Base-by-base conservation (phyloP, 2,888 invertebrate genomes). In the Dexiosoma caninum region DNA sequence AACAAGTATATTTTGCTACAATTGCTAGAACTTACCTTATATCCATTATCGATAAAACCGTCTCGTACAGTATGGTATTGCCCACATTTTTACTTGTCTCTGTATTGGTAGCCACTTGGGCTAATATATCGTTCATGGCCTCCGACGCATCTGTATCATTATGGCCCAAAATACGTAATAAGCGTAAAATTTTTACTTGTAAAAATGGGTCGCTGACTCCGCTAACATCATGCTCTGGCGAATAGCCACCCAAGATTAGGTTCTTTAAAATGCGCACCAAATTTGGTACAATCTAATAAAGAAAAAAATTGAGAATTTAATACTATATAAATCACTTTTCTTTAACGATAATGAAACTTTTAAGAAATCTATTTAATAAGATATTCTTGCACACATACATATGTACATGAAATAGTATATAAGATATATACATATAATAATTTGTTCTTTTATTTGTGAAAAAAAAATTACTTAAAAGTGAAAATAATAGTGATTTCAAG, bases 61-160 rank as follows among this genome's bases (percentile, higher is more conserved):
- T 99, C 91, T 99, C 99, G 91, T 99, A 99, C n/a, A 99, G 92
- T 89, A 99, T 99, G 44, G 99, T 99, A 91, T 99, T 99, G 84
- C 99, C 99, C 23, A 99, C 99, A 91, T 99, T 99, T 92, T 99
- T 99, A 90, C 97, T 98, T 6, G 99, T 99, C 91, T 99, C 99
- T 21, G 99, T 99, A 91, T 99, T 99, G 60, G 99, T 99, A 27
- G 99, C 99, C 37, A 99, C 98, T 91, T 99, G 99, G 10, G 99
- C 99, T 83, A 99, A 92, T 87, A 99, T 99, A 91, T 99, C 99
- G 91, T 99, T 99, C 99, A 99, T 99, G 21, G 98, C 97, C 91
- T 99, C 99, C 9, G 98, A 99, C 0, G 98, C 97, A 86, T 98
- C 98, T 0, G 95, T 94, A 91, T 99, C 99, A 89, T 98, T 98